Evolutionary conservation across 2,797 vertebrate species (phyloP), one percentile per base, ranked within the genome.

Genomic region (Halcyon chelicuti): DNA sequence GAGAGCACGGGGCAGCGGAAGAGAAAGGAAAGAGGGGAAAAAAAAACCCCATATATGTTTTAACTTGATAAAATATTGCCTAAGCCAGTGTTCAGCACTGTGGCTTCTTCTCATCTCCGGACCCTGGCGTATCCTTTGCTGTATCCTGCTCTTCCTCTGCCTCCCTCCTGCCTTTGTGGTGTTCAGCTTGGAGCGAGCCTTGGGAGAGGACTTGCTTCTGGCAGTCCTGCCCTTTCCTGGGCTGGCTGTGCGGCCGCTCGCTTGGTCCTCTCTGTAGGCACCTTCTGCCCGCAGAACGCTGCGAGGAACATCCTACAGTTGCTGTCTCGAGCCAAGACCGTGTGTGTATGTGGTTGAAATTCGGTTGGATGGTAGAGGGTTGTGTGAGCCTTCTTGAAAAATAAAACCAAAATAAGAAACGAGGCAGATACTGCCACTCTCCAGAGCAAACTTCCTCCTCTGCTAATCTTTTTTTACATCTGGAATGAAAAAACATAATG

Each of bases 141-240:
- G 62, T 26, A n/a, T 93, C 88, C 88, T 86, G 90, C 88, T 65
- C 3, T 47, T 78, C 26, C 39, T 88, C 21, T 20, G 49, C 49
- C 26, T 28, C 26, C 51, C 51, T 51, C 54, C 52, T n/a, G 74
- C 84, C 79, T 70, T 51, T 29, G 0, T 4, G 23, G 31, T 77
- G 49, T 72, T 91, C 31, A 66, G 47, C 49, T 77, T 49, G 1
- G 23, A 65, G 61, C 5, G 1, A 46, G 60, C 20, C 0, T 44
- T 60, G 54, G 20, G 22, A 44, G 65, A 90, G 66, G 80, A 29
- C 66, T 84, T n/a, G 23, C 5, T 1, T 88, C 22, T 67, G 40
- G 2, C 75, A 42, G 66, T 75, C 85, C 88, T 94, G 80, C 78
- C 93, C 90, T 96, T 94, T 95, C 80, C 90, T 88, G 86, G 51